Evolutionary conservation across 2,113 vertebrate genomes (phyloP), one percentile per base, ranked within the genome.

Genomic region (Oreochromis aureus): DNA sequence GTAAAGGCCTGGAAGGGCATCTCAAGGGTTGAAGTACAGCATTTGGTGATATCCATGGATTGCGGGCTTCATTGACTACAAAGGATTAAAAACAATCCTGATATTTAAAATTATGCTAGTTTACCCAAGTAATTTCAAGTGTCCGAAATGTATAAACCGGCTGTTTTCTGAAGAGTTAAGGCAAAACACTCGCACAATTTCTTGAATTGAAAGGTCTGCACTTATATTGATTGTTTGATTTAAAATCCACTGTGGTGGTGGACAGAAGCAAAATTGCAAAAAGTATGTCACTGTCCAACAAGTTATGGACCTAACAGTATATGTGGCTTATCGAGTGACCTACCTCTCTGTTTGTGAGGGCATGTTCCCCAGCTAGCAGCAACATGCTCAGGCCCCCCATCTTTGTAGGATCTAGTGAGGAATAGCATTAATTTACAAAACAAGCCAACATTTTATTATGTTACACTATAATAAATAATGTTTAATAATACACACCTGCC

Each of bases 341-440:
- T 96, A 99, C 99, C 98, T 99, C 98, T 94, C 97, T 97, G 92
- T 98, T 97, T 89, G 97, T 98, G 93, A 99, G 97, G 83, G 99
- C 99, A 86, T 98, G 98, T 91, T 99, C 99, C 81, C 99, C 99
- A 80, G 98, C 99, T 95, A 99, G 94, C 91, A 99, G 97, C 95
- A 99, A 96, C 99, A 99, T 98, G 96, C 98, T 99, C 48, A 99
- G 96, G 86, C 99, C 98, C 93, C 99, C 99, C 98, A 99, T 99
- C 91, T 99, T 98, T 19, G 98, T 99, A 86, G 98, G 98, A 97
- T 99, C 99, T 99, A 92, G 83, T 16, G 73, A 63, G 22, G 11
- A 83, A 87, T 27, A 19, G 83, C 10, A 87, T 6, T 78, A 2
- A 7, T 46, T 88, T 61, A 86, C 5, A 82, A 41, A 88, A 84